Evolutionary conservation across 2,888 invertebrate species (phyloP), one percentile per base, ranked within the genome.

Genomic region (Agrochola lota): DNA sequence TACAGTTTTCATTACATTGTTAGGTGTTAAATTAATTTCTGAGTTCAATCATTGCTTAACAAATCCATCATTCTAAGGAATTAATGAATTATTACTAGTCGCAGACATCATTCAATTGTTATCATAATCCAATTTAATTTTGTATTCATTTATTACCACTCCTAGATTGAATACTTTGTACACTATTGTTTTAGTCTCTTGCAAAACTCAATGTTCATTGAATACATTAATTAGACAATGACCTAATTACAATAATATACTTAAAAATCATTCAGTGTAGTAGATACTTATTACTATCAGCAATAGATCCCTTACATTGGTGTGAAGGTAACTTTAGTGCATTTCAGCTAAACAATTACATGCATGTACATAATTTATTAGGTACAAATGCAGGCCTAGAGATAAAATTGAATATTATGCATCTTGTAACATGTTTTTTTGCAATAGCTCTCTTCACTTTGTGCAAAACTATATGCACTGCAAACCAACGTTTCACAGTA

Each of bases 171-270:
- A 75, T 60, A 78, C 59, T 82, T 62, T 52, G 35, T 69, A 52
- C 26, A 57, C 71, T 78, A 80, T 84, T 80, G 87, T 87, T 84
- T 63, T 60, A 77, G 74, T 46, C 68, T 76, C 70, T 87, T 69
- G 57, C 66, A 67, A 80, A 85, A 83, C 74, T 72, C 52, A 74
- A 40, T 72, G 66, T 80, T 77, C 71, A 69, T 78, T 80, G 85
- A 80, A 80, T 83, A 77, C 55, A 83, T 80, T 83, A 79, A 67
- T 74, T 77, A 83, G 79, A 79, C 75, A 90, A 68, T 85, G 83
- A 87, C 80, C 83, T 74, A 67, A 79, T 82, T 78, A 67, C 43
- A 84, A 76, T 84, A 74, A 76, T 64, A 75, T 64, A 49, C n/a
- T 64, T 60, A n/a, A 55, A 71, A 76, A 63, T 46, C 20, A 20